Evolutionary conservation across 2,797 vertebrate species (phyloP), one percentile per base, ranked within the genome.

Genomic region (Hephaestus fuliginosus): DNA sequence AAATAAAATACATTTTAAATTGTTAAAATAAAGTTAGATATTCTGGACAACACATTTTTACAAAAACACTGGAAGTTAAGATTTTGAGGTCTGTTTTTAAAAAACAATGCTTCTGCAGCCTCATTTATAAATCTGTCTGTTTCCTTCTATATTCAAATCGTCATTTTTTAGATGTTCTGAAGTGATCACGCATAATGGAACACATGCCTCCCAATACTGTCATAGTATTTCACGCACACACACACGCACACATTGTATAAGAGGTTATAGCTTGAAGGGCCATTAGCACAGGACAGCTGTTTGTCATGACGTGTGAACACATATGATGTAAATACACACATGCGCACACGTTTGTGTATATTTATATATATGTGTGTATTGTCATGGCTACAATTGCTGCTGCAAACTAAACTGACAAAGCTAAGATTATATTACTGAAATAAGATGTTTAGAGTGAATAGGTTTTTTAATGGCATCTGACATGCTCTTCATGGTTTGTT

Each of bases 201-300:
- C 67, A 66, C 61, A 67, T 64, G 58, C n/a, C 48, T 69, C 71
- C 71, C 58, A 22, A 12, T 63, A 63, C 48, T 71, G 80, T 80
- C 63, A 65, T 55, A 20, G 13, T 39, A 46, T 57, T 75, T 36
- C 25, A n/a, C 30, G 5, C 30, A 33, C 30, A 33, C 30, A 33
- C 30, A 33, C 30, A 33, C 30, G 3, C 30, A 33, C 5, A 9
- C 9, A 33, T 28, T 57, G 12, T 71, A 60, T 36, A 72, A 2
- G 57, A 84, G 60, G 74, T 69, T 74, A 76, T 25, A 79, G 81
- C 85, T 84, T 17, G 7, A 78, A 52, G 74, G 70, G 25, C 57
- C 46, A 44, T 48, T 60, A 67, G 69, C 63, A 55, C 25, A 48
- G 74, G 43, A 58, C 46, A 48, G 22, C 63, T 58, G 60, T 72